Base-by-base conservation (phyloP, 2,797 vertebrate genomes). In the Falco berigora region DNA sequence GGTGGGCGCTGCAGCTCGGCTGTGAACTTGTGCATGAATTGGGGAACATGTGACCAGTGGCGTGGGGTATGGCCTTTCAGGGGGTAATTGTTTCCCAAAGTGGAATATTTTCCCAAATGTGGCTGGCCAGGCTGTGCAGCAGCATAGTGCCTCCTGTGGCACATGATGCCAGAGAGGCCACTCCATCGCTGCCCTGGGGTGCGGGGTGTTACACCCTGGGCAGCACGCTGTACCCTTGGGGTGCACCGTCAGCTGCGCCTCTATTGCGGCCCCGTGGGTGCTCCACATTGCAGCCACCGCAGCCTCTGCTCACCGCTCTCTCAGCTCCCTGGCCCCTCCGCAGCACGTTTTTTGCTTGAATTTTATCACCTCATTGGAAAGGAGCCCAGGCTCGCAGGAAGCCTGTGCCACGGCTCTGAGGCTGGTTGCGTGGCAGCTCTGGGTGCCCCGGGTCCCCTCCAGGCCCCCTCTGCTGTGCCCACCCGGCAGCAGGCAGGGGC, bases 261-360 rank as follows among this genome's bases (percentile, higher is more conserved):
- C 32, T 38, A 2, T 5, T 5, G 4, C 1, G 2, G 22, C 14
- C 52, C 47, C 14, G 0, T 8, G 13, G 20, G 53, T 23, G 10
- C 27, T n/a, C 30, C 34, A 18, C n/a, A 76, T 24, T 8, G 77
- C 46, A 14, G 23, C 4, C 47, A 50, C 28, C 56, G 13, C 14
- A 38, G 27, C 38, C 11, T n/a, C 12, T 5, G 3, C 56, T 42
- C 47, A 47, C 4, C 19, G 22, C 64, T 13, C n/a, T 50, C 59
- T 52, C 77, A 49, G 28, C 32, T 56, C 74, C 47, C 6, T 2
- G 55, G 13, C 52, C 22, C 5, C 17, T 56, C 32, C 22, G n/a
- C 27, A 28, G 23, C 0, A 0, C 9, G 15, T 0, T 3, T 53
- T 89, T 71, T 17, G 28, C 53, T 46, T 36, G 50, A 59, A 58